Evolutionary conservation across 2,888 invertebrate genomes (phyloP).

Genomic region (Orgyia antiqua): DNA sequence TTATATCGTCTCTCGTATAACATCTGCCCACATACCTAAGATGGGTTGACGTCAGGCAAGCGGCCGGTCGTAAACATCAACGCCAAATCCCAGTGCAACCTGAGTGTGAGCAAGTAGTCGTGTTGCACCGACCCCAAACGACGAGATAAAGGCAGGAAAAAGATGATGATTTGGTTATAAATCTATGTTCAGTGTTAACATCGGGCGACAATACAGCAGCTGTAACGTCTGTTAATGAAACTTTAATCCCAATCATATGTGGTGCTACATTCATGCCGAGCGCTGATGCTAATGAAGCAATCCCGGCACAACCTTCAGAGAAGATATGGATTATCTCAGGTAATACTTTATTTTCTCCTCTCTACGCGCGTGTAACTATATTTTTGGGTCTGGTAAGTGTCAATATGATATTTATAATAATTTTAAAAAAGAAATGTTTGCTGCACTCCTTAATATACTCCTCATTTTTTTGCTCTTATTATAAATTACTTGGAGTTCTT

Average conservation of each 20-base stretch:
- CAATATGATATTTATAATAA: too few species aligned
- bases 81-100: neutral
- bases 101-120: neutral
- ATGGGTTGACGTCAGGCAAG: neutral
- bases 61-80: neutral
- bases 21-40: too few species aligned
- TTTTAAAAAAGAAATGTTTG: too few species aligned
- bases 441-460: too few species aligned
- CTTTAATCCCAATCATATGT: slow-evolving; percentile 56
- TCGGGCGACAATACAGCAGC: slow-evolving; percentile 62
- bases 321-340: slow-evolving; percentile 78
- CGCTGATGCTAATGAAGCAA: slow-evolving; percentile 56
- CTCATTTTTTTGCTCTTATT: too few species aligned
- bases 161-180: slow-evolving; percentile 9
- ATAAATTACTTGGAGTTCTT: too few species aligned
- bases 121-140: too few species aligned
- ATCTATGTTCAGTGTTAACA: slow-evolving; percentile 60
- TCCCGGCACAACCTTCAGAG: slow-evolving; percentile 67
- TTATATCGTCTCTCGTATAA: too few species aligned
- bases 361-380: too few species aligned
- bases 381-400: too few species aligned
- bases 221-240: slow-evolving; percentile 53
- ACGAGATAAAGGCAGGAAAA: neutral
- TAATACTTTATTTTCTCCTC: slow-evolving; percentile 9
- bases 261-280: slow-evolving; percentile 71